These are phyloP conservation scores for Coregonus suidteri DNA, from an alignment of 2,797 vertebrate species.

Conservation along the genomic window DNA sequence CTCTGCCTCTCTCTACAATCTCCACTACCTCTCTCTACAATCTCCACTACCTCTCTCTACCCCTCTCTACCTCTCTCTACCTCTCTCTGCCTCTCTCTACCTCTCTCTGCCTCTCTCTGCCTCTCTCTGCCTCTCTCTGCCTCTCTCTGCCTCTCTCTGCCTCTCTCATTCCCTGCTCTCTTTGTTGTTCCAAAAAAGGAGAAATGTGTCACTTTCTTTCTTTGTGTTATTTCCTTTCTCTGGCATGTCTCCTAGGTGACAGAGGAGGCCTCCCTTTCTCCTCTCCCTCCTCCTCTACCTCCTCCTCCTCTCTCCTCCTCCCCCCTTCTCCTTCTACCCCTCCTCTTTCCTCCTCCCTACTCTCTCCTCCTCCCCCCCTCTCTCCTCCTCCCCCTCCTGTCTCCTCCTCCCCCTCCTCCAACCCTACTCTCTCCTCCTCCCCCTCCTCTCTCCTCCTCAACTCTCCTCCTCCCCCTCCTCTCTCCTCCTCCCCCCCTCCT, in stretches of 20 bases:
- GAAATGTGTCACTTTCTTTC: not conserved
- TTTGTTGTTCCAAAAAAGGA: constrained; percentile 37
- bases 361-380: not conserved
- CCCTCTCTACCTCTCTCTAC: too few species aligned
- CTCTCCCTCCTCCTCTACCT: too few species aligned
- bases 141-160: constrained; percentile 4
- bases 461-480: too few species aligned
- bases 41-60: too few species aligned
- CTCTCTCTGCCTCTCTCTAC: too few species aligned
- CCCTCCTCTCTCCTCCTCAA: not conserved
- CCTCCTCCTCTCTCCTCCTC: not conserved
- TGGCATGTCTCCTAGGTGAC: not conserved
- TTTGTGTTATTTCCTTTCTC: not conserved
- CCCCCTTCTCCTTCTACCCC: not conserved
- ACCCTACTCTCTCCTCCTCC: not conserved
- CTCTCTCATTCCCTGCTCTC: constrained; percentile 54
- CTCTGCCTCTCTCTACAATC: too few species aligned
- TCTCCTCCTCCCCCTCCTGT: too few species aligned
- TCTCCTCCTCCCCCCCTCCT: not conserved
- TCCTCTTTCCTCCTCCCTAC: not conserved
- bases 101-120: constrained; percentile 5
- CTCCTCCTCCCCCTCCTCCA: not conserved
- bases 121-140: not conserved
- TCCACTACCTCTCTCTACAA: too few species aligned
- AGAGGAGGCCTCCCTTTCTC: not conserved